Percentiles rank a stretch among this genome's conserved stretches.
phyloP scores from a whole-genome alignment of 2,888 invertebrate species.

The Julus scandinavius region DNA sequence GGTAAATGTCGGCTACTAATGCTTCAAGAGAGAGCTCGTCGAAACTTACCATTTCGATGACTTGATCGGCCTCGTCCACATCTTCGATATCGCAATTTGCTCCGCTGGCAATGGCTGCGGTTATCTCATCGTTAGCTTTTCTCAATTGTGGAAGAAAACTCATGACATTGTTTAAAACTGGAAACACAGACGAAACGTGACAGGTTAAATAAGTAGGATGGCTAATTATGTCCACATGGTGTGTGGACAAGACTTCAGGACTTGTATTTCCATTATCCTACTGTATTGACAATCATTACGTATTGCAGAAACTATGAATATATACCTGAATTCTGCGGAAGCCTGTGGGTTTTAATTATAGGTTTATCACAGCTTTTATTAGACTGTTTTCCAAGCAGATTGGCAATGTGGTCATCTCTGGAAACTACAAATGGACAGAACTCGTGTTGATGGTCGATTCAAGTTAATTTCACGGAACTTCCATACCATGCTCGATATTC shows the following conservation, averaged over 20 bases:
- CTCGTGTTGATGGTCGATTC: not conserved
- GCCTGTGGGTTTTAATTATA: not conserved
- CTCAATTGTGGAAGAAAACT: constrained; percentile 28
- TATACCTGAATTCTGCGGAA: not conserved
- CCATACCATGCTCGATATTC: not conserved
- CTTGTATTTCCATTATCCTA: too few species aligned
- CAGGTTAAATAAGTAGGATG: too few species aligned
- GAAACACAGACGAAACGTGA: not conserved
- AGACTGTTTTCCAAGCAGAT: not conserved
- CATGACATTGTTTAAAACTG: constrained; percentile 6
- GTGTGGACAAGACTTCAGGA: too few species aligned
- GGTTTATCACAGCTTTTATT: not conserved
- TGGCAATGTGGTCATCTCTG: not conserved
- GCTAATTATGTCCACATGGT: too few species aligned
- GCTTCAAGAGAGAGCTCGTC: not conserved
- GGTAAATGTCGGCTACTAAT: not conserved
- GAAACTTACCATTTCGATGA: constrained; percentile 39
- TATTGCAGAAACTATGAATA: too few species aligned
- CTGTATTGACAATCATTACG: too few species aligned
- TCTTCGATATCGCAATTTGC: not conserved
- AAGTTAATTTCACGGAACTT: not conserved
- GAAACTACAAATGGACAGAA: not conserved
- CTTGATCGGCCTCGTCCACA: constrained; percentile 12
- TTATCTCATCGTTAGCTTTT: constrained; percentile 18
- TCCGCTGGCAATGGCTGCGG: not conserved